These are phyloP conservation scores for Urocyon cinereoargenteus DNA, from an alignment of 2,797 vertebrate species.

Conservation along the genomic window DNA sequence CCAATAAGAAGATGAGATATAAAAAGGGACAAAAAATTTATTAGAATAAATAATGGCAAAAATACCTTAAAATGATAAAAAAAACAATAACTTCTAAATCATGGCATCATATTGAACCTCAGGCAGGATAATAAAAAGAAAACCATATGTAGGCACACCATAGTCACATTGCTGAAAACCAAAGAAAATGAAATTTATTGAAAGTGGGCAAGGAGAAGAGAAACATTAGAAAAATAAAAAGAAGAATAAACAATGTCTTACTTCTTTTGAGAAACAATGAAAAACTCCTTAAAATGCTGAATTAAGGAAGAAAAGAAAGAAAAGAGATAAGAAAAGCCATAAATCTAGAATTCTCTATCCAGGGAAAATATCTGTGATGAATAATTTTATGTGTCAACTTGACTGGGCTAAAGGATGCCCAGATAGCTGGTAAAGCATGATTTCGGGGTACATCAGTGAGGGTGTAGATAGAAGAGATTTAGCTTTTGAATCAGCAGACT, in stretches of 20 bases:
- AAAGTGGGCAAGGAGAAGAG: neutral
- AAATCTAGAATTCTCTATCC: neutral
- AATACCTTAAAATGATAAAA: neutral
- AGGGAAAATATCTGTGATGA: neutral
- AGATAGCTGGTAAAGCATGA: neutral
- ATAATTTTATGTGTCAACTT: neutral
- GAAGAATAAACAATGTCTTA: too few relatives aligned
- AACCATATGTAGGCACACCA: neutral
- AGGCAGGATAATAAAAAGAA: neutral
- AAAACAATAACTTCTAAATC: neutral
- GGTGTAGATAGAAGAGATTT: neutral
- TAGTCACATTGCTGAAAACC: neutral
- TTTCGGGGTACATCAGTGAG: neutral
- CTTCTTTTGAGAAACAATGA: neutral
- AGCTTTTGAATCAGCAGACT: neutral
- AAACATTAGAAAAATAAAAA: neutral
- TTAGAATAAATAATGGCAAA: constrained; percentile 21
- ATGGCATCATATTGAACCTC: neutral
- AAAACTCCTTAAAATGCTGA: neutral
- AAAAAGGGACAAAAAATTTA: neutral
- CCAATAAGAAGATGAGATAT: neutral
- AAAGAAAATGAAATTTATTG: neutral
- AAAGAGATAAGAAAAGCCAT: neutral
- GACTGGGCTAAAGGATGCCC: neutral
- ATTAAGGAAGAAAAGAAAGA: neutral